Evolutionary conservation across 2,797 vertebrate species (phyloP).

Genomic region (Sebastes reedi): DNA sequence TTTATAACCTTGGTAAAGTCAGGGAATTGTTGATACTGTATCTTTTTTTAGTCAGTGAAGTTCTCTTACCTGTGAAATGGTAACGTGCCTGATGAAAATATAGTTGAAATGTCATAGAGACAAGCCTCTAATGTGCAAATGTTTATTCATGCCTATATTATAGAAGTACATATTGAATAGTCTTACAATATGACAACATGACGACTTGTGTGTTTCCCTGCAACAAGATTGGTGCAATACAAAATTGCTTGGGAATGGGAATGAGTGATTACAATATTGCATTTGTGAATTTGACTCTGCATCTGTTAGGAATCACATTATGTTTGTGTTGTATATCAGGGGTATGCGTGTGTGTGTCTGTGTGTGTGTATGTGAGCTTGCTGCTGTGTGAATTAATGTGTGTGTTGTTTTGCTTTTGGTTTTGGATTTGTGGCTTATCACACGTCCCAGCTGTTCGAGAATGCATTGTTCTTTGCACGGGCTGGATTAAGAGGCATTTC

Average conservation of each 20-base stretch:
- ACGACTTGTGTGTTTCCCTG: not conserved
- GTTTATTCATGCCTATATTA: not conserved
- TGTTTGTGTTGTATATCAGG: not conserved
- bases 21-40: not conserved
- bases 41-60: not conserved
- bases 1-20: not conserved
- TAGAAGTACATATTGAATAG: not conserved
- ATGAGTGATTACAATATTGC: not conserved
- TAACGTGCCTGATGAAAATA: not conserved
- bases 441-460: conserved; percentile 42
- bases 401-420: conserved; percentile 14
- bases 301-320: not conserved
- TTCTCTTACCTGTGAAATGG: not conserved
- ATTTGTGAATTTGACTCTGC: not conserved
- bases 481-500: conserved; percentile 28
- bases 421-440: conserved; percentile 53
- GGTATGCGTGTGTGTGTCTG: not conserved
- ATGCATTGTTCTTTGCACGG: conserved; percentile 43
- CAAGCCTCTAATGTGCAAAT: not conserved
- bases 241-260: not conserved
- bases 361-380: not conserved
- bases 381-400: not conserved
- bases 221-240: not conserved
- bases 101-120: not conserved
- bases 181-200: not conserved